Evolutionary conservation across 2,888 invertebrate species (phyloP), one percentile per base, ranked within the genome.

Genomic region (Morpho deidamia): DNA sequence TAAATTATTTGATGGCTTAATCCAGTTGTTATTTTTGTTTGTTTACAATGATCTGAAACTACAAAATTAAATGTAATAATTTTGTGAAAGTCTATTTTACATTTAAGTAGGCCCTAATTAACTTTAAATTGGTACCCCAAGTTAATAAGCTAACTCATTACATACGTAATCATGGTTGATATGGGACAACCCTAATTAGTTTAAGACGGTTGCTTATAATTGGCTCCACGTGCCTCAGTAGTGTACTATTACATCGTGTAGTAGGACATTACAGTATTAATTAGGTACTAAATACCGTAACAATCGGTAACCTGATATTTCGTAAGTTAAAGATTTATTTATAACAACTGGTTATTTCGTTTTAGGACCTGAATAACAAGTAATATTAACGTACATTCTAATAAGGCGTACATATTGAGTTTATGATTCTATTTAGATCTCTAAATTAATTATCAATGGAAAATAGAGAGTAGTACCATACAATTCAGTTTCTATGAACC

Each of bases 121-220:
- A 44, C 45, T 41, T 41, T 11, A 46, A 54, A 54, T 51, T 56
- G 45, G 51, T 56, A 32, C 39, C 11, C 49, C 44, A 37, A 54
- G 38, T 37, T 44, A 56, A 51, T 48, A 45, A 56, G 43, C 39
- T 34, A 44, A 45, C 49, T 57, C 46, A 56, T 47, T 50, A 45
- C 23, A 52, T 35, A 45, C 48, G 38, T 54, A 56, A 54, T 51
- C 48, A 49, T 49, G 46, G 42, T 42, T 37, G 34, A 44, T 47
- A 44, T 37, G 46, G 48, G 56, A 57, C 59, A 59, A 55, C 53
- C 59, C 56, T 59, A 59, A 59, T 59, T 59, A 59, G 54, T 43
- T 56, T 44, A 51, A 50, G 48, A 51, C 54, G 44, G 54, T 41
- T 39, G 53, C 33, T 54, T 59, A 49, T 59, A 56, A 56, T 59